Base-by-base conservation (phyloP, 2,888 invertebrate species). In the Elmis aenea region DNA sequence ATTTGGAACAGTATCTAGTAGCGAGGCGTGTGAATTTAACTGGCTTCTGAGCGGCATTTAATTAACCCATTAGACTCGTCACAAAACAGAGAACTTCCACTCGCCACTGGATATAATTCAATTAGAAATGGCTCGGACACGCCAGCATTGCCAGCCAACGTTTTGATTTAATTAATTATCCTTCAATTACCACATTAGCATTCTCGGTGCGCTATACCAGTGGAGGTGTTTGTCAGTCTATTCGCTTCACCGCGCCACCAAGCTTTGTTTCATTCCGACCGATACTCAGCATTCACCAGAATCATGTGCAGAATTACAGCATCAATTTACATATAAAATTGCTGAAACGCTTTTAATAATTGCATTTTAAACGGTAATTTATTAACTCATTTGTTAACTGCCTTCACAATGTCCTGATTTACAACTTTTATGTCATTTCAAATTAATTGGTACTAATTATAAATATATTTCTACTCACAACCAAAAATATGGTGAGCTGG, bases 101-200 rank as follows among this genome's bases (percentile, higher is more conserved):
- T 49, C 42, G 45, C 51, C 50, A 45, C 48, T 48, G 43, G 48
- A 48, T 47, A 50, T 55, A 56, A 59, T 57, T 55, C 48, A 57
- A 59, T 59, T 56, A 52, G 46, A 49, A 46, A 52, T 49, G 46
- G 47, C 51, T 50, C 48, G 52, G 51, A 54, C 55, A 52, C 52
- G 38, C 52, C 48, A 51, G 48, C 55, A 55, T 51, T 52, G 38
- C 52, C 48, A 51, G 48, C 55, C 46, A 43, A 47, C 48, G 42
- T 50, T 54, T 58, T 58, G 53, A 61, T 61, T 57, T 47, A 57
- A 61, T 61, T 60, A 61, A 61, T 61, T 62, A 61, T 54, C 55
- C 57, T 59, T 57, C 57, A 60, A 60, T 61, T 59, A 59, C 50
- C 54, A 45, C 55, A 58, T 60, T 58, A 58, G 50, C 51, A 54